Base-by-base conservation (phyloP, 2,797 vertebrate genomes). In the Lutjanus argentimaculatus region DNA sequence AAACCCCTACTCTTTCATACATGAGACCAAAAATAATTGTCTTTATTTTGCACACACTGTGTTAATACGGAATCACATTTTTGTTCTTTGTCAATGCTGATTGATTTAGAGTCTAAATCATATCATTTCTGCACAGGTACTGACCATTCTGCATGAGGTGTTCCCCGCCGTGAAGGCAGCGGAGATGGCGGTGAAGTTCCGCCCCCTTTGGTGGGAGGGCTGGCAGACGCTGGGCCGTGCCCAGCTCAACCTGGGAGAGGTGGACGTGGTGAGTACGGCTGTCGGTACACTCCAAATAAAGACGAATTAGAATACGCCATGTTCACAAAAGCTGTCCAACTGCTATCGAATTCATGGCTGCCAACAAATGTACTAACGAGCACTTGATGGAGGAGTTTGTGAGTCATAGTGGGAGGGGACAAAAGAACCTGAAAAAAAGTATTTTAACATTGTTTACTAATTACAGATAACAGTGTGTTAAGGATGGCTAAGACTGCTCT, bases 191-290 rank as follows among this genome's bases (percentile, higher is more conserved):
- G 95, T 98, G 55, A 97, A 97, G 89, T 93, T 96, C 80, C 96
- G 96, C 53, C 96, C 97, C 45, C 93, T 95, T 67, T 98, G 97
- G 91, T 99, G 98, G 97, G 97, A 98, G 85, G 97, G 96, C 53
- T 97, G 97, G 97, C 98, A 98, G 90, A 99, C 98, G 45, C 86
- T 99, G 85, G 98, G 98, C 69, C 97, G 98, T 6, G 97, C 97
- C 21, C 98, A 99, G 87, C 96, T 99, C 86, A 97, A 96, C 87
- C 90, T 99, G 76, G 98, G 98, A 68, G 98, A 99, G 94, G 97
- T 99, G 86, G 95, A 96, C 25, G 88, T 99, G 96, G 98, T 99
- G 95, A 93, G 95, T 87, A 8, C 22, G 6, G 13, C n/a, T 53
- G 36, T n/a, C 45, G 17, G 1, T 15, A 8, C 52, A 19, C 48